These are phyloP conservation scores for Pachypanchax playfairii DNA, from an alignment of 2,113 vertebrate species.

Conservation along the genomic window DNA sequence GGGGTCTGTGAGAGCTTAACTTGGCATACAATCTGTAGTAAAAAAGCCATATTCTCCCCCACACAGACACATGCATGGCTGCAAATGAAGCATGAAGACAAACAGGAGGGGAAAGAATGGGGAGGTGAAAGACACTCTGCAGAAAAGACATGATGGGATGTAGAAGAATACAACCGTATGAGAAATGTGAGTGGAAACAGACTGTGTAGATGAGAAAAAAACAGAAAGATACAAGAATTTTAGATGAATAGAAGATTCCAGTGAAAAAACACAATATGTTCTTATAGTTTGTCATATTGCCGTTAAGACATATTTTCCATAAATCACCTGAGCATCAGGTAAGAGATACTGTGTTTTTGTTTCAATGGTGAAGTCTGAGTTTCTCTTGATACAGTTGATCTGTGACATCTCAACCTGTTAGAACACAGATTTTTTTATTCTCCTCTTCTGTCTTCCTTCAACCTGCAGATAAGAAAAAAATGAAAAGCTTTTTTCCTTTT, in stretches of 20 bases:
- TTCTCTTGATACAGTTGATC: background rate
- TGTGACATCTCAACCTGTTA: conserved; percentile 19
- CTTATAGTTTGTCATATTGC: background rate
- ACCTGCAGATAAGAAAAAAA: conserved; percentile 19
- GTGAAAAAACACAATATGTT: too few relatives aligned
- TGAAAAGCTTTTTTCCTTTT: conserved; percentile 26
- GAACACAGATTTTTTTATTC: conserved; percentile 8
- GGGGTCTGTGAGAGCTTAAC: conserved; percentile 61
- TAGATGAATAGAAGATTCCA: background rate
- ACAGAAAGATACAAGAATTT: background rate
- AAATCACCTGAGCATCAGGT: background rate
- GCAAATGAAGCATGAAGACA: conserved; percentile 66
- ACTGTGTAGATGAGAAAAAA: background rate
- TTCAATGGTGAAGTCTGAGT: background rate
- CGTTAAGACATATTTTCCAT: background rate
- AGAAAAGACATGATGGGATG: conserved; percentile 34
- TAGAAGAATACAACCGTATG: conserved; percentile 1
- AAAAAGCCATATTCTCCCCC: conserved; percentile 37
- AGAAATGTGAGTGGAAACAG: background rate
- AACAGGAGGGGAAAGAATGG: conserved; percentile 48
- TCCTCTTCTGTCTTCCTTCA: conserved; percentile 31
- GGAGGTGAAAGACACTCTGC: conserved; percentile 44
- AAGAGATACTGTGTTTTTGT: conserved; percentile 6
- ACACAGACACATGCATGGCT: conserved; percentile 29
- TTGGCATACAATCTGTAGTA: conserved; percentile 54